These are phyloP conservation scores for Moxostoma hubbsi DNA, from an alignment of 2,797 vertebrate genomes.

Conservation along the genomic window DNA sequence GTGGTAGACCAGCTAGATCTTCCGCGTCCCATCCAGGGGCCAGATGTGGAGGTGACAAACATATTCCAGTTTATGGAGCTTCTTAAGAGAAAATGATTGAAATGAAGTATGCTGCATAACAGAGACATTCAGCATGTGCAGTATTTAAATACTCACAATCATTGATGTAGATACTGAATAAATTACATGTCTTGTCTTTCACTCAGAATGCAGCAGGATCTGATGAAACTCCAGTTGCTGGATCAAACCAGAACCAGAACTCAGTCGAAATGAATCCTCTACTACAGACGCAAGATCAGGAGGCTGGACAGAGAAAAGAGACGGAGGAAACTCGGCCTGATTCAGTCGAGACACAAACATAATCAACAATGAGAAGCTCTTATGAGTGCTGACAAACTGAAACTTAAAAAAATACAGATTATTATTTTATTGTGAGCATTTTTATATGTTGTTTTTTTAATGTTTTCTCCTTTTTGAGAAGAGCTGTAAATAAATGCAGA, in stretches of 20 bases:
- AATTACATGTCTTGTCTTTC: neutral
- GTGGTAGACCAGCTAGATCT: too few species aligned
- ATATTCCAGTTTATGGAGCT: too few species aligned
- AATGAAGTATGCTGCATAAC: neutral
- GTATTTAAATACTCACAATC: neutral
- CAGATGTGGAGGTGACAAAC: too few species aligned
- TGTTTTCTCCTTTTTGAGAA: too few species aligned
- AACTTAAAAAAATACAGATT: neutral
- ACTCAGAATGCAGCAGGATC: neutral
- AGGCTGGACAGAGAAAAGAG: neutral
- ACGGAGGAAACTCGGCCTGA: neutral
- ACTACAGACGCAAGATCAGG: neutral
- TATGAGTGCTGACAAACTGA: neutral
- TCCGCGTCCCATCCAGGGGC: too few species aligned
- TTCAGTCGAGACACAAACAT: neutral
- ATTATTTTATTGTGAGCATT: too few species aligned
- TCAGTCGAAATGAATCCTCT: neutral
- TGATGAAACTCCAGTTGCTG: neutral
- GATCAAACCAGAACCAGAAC: neutral
- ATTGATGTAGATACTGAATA: neutral
- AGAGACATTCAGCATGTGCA: neutral
- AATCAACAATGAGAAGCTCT: neutral
- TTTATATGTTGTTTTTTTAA: too few species aligned
- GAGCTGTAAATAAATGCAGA: too few species aligned
- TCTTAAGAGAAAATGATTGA: neutral